A percentile compares a stretch with the other conserved stretches of the same genome.
phyloP scores from a whole-genome alignment of 2,797 vertebrate genomes.

The Phrynocephalus guinanensis region DNA sequence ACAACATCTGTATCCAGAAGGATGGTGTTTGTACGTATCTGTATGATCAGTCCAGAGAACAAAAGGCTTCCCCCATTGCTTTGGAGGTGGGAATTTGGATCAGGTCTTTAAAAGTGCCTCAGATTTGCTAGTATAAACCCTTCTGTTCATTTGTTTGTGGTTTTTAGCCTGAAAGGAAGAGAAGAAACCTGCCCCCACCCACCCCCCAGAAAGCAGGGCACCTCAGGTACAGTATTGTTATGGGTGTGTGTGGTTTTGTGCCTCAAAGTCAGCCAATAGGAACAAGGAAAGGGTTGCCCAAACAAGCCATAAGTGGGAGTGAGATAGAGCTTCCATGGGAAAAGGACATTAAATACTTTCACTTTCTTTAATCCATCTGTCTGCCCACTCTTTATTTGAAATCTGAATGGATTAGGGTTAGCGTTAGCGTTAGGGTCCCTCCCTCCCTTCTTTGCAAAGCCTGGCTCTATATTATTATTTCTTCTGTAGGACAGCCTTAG shows the following conservation, averaged over 20 bases:
- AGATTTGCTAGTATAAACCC: neutral
- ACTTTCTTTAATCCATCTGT: neutral
- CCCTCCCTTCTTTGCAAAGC: too few relatives aligned
- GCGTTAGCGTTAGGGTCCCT: too few relatives aligned
- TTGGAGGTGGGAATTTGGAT: neutral
- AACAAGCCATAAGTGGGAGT: neutral
- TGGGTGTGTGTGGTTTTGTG: neutral
- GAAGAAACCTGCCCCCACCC: neutral
- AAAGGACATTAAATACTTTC: neutral
- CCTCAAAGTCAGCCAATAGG: neutral
- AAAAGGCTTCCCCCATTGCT: too few relatives aligned
- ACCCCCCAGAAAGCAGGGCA: neutral
- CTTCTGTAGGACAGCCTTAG: too few relatives aligned
- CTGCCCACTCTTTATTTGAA: too few relatives aligned
- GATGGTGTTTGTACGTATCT: too few relatives aligned
- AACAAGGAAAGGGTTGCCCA: neutral
- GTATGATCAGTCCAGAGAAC: too few relatives aligned
- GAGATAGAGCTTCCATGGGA: neutral
- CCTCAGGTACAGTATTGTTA: neutral
- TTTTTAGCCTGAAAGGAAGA: neutral
- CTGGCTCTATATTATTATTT: too few relatives aligned
- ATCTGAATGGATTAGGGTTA: too few relatives aligned
- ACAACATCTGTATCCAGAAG: neutral
- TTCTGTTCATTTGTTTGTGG: too few relatives aligned
- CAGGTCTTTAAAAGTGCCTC: neutral